Conservation (phyloP, 2,113 vertebrate genomes). For the Natator depressus region DNA sequence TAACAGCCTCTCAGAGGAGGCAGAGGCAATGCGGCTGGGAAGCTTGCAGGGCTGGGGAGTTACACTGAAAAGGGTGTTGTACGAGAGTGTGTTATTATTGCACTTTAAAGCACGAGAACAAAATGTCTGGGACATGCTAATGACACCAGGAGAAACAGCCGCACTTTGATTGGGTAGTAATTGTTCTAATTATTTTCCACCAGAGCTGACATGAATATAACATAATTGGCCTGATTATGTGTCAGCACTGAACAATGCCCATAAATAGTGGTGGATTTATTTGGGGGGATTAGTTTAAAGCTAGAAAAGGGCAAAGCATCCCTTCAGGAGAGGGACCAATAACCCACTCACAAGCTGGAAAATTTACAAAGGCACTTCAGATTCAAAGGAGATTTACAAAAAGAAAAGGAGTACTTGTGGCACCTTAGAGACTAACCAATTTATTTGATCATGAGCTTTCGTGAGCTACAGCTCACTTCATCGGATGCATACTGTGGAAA, state of each 20-base stretch:
- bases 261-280: conserved; percentile 51
- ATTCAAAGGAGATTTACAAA: not conserved
- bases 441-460: no score
- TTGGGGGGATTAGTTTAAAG: conserved; percentile 31
- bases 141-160: conserved; percentile 61
- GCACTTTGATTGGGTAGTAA: conserved; percentile 65
- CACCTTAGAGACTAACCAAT: no score
- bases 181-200: conserved; percentile 64
- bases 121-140: conserved; percentile 69
- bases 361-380: not conserved
- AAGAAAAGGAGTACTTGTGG: no score
- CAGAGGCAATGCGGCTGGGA: conserved; percentile 22
- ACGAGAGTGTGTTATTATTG: conserved; percentile 36
- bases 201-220: conserved; percentile 31
- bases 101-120: conserved; percentile 60
- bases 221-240: conserved; percentile 65
- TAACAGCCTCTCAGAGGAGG: conserved; percentile 37
- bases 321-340: not conserved
- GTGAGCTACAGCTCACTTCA: no score
- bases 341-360: not conserved
- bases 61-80: not conserved
- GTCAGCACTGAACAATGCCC: conserved; percentile 50
- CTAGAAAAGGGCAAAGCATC: conserved; percentile 35
- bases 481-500: no score
- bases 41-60: conserved; percentile 54